These are phyloP conservation scores for Drosophila seguyi DNA, from an alignment of 1,140 invertebrate species.

Conservation along the genomic window DNA sequence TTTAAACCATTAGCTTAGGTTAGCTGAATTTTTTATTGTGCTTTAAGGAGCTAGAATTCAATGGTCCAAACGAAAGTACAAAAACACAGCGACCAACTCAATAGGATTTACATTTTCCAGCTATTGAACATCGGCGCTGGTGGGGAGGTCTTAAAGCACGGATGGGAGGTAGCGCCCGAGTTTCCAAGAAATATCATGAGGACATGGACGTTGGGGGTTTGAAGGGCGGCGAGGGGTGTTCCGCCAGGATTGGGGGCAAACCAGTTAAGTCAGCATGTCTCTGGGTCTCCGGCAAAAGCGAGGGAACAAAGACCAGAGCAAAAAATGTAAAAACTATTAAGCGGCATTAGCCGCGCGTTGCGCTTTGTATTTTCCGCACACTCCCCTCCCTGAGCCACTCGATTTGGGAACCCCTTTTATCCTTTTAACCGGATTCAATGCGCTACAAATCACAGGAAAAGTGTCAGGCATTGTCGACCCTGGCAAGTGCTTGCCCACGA, in stretches of 20 bases:
- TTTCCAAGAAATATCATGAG: constrained; percentile 16
- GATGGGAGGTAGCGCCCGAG: constrained; percentile 7
- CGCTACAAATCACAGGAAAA: constrained; percentile 42
- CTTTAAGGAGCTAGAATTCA: constrained; percentile 12
- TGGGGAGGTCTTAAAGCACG: constrained; percentile 46
- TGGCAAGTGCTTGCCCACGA: not conserved
- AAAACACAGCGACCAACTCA: constrained; percentile 61
- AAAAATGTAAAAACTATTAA: constrained; percentile 84
- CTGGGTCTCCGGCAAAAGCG: constrained; percentile 30
- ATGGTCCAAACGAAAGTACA: constrained; percentile 30
- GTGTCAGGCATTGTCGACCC: constrained; percentile 29
- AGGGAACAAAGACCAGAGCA: constrained; percentile 62
- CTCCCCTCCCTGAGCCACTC: not conserved
- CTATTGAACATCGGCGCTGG: constrained; percentile 69
- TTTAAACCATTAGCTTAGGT: no score
- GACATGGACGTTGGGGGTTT: not conserved
- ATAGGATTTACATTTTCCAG: constrained; percentile 82
- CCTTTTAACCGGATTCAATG: constrained; percentile 37
- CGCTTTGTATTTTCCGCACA: constrained; percentile 69
- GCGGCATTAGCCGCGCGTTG: constrained; percentile 78
- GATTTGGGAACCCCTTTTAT: constrained; percentile 28
- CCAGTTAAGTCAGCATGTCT: constrained; percentile 80
- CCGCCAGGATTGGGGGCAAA: constrained; percentile 49
- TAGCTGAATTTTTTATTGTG: not conserved
- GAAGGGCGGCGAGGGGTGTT: not conserved